Percentiles rank a stretch among this genome's conserved stretches.
phyloP scores from a whole-genome alignment of 1,140 invertebrate species.

The Teleogryllus occipitalis region DNA sequence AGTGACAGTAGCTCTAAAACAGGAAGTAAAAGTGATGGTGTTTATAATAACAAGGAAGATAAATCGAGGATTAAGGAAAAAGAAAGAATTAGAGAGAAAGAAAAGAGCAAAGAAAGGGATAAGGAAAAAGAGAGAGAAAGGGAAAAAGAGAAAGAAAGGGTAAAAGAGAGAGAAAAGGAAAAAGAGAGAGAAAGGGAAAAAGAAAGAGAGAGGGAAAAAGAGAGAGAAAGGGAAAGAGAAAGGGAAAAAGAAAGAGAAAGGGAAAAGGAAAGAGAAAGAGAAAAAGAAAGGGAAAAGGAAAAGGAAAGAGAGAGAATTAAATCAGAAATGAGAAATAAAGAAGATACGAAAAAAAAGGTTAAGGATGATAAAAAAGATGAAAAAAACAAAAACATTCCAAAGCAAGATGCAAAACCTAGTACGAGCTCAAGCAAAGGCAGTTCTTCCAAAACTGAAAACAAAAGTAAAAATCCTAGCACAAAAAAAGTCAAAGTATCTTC shows the following conservation, averaged over 20 bases:
- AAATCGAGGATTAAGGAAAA: not conserved
- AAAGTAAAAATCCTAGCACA: slow-evolving; percentile 31
- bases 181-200: not conserved
- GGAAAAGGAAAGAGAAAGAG: not conserved
- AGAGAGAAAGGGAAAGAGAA: not conserved
- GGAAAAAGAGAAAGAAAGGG: not conserved
- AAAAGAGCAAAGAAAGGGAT: not conserved
- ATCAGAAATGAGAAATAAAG: slow-evolving; percentile 8
- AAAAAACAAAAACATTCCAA: not conserved
- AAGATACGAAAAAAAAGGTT: slow-evolving; percentile 9
- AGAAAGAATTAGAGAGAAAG: not conserved
- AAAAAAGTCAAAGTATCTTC: slow-evolving; percentile 20
- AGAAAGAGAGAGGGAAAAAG: not conserved
- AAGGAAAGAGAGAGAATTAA: slow-evolving; percentile 16
- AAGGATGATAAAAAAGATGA: slow-evolving; percentile 1
- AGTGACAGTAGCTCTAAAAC: too few species aligned
- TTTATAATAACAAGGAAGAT: not conserved
- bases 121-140: not conserved
- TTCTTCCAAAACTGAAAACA: slow-evolving; percentile 33
- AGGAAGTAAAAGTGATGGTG: not conserved
- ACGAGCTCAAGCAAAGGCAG: slow-evolving; percentile 22
- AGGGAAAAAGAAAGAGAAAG: not conserved
- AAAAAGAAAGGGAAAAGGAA: slow-evolving; percentile 13
- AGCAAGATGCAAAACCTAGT: slow-evolving; percentile 13
- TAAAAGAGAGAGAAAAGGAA: not conserved